phyloP scores from a whole-genome alignment of 2,797 vertebrate genomes.

The Paramormyrops hopkinsi region DNA sequence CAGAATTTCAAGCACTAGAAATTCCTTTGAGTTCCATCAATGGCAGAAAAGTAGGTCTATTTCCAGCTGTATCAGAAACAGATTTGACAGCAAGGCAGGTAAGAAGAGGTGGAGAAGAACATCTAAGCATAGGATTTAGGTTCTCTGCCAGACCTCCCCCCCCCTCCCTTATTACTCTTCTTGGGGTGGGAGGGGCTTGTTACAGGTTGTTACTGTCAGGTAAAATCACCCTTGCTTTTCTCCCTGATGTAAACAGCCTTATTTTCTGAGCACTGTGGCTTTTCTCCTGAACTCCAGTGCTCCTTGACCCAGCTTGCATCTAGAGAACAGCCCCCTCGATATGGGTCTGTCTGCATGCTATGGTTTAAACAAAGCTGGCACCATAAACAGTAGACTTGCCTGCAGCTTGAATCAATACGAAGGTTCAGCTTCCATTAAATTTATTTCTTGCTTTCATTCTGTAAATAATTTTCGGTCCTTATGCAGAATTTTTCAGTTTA shows the following conservation, averaged over 20 bases:
- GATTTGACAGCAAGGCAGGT: neutral
- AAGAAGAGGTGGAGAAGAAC: neutral
- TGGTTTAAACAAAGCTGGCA: neutral
- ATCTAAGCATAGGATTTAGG: neutral
- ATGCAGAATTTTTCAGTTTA: neutral
- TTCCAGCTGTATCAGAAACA: neutral
- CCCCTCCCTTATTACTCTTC: neutral
- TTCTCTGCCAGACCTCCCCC: neutral
- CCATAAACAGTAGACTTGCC: neutral
- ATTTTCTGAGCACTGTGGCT: neutral
- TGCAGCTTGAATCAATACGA: neutral
- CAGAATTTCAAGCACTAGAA: neutral
- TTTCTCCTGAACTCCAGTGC: neutral
- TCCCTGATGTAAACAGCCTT: neutral
- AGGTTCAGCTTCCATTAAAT: neutral
- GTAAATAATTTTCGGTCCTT: neutral
- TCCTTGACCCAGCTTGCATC: neutral
- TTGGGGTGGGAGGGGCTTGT: neutral
- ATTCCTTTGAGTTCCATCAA: neutral
- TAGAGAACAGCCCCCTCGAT: neutral
- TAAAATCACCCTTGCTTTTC: neutral
- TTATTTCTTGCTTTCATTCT: neutral
- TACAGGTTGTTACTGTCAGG: neutral
- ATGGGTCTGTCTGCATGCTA: neutral
- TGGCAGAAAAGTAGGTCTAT: neutral